These are phyloP conservation scores for Drosophila paranaensis DNA, from an alignment of 2,888 invertebrate genomes.

Conservation along the genomic window DNA sequence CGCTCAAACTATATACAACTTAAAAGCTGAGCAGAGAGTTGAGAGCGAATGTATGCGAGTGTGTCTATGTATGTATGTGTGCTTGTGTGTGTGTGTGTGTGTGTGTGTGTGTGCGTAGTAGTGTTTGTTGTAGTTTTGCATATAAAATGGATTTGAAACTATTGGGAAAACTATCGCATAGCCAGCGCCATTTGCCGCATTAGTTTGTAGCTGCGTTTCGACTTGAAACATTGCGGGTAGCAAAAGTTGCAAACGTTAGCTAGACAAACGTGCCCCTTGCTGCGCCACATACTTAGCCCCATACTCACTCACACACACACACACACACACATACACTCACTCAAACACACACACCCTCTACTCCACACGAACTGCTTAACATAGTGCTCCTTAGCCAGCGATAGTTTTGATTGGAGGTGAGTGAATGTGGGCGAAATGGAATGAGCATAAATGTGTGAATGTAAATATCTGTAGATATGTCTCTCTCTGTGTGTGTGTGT, in stretches of 20 bases:
- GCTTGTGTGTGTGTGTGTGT: slow-evolving; percentile 6
- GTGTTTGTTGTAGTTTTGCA: slow-evolving; percentile 56
- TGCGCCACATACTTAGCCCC: background rate
- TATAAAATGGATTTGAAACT: slow-evolving; percentile 77
- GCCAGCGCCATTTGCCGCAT: slow-evolving; percentile 62
- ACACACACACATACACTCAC: background rate
- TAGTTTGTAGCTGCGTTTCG: slow-evolving; percentile 61
- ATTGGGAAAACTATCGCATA: slow-evolving; percentile 75
- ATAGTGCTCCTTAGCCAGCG: slow-evolving; percentile 41
- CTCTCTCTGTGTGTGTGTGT: background rate
- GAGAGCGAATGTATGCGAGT: slow-evolving; percentile 37
- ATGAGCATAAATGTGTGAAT: slow-evolving; percentile 30
- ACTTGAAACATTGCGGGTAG: slow-evolving; percentile 63
- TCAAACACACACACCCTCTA: background rate
- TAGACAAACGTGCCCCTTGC: slow-evolving; percentile 9
- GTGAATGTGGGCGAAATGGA: slow-evolving; percentile 42
- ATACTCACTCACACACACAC: background rate
- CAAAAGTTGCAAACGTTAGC: slow-evolving; percentile 39
- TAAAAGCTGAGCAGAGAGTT: slow-evolving; percentile 44
- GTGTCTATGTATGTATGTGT: slow-evolving; percentile 12
- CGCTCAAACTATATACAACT: slow-evolving; percentile 63
- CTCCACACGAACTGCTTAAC: slow-evolving; percentile 23
- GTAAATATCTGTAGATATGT: slow-evolving; percentile 15
- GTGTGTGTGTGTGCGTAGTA: slow-evolving; percentile 11
- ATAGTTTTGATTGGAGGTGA: slow-evolving; percentile 70